These are phyloP conservation scores for Camponotus pennsylvanicus DNA, from an alignment of 1,140 invertebrate species.

Conservation along the genomic window DNA sequence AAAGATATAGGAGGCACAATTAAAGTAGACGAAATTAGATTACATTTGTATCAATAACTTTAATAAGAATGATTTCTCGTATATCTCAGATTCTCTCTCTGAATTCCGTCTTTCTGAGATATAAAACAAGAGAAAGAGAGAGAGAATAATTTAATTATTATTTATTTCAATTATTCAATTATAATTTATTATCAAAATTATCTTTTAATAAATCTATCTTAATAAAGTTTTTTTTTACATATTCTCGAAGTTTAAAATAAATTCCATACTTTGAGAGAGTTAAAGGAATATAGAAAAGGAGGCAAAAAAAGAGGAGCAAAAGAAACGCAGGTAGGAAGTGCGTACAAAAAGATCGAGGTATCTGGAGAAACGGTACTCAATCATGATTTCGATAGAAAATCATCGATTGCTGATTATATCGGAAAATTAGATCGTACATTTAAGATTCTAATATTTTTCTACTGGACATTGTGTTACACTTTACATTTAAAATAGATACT, in stretches of 20 bases:
- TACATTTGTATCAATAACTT: neutral
- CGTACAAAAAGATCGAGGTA: neutral
- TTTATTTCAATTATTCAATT: no score
- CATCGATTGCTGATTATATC: neutral
- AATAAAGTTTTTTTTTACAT: no score
- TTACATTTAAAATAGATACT: neutral
- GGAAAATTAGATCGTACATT: neutral
- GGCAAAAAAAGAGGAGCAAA: neutral
- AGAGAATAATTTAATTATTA: no score
- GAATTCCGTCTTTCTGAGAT: no score
- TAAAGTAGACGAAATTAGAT: neutral
- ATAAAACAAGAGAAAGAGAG: no score
- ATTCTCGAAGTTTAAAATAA: no score
- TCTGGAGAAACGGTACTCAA: neutral
- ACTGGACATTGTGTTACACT: neutral
- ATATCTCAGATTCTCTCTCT: no score
- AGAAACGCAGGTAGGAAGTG: conserved; percentile 27
- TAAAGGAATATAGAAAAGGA: neutral
- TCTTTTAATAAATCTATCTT: no score
- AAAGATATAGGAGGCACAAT: neutral
- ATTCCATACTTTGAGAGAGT: neutral
- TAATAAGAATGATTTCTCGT: no score
- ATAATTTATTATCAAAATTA: no score
- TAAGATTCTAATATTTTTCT: no score
- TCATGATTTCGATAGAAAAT: neutral